Percentiles rank a stretch among this genome's conserved stretches.
Evolutionary conservation across 2,113 vertebrate genomes (phyloP).

Genomic region (Tragelaphus strepsiceros): DNA sequence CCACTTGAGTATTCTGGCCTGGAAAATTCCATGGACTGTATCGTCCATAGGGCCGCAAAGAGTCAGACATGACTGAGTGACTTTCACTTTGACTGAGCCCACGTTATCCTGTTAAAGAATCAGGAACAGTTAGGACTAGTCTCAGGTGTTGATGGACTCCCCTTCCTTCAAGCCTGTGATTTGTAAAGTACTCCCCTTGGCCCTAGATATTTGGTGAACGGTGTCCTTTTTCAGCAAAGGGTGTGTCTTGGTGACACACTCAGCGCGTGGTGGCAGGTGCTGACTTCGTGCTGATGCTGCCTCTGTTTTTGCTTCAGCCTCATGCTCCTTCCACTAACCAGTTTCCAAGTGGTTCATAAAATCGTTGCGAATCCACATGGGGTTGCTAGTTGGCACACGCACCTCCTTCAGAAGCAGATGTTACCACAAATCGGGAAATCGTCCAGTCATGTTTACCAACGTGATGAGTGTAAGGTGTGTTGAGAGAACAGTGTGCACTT

Average conservation of each 20-base stretch:
- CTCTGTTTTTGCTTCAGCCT: not conserved
- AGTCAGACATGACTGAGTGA: not conserved
- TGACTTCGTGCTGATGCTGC: not conserved
- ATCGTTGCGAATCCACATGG: not conserved
- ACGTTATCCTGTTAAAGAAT: not conserved
- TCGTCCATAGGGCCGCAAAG: not conserved
- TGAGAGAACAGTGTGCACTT: not conserved
- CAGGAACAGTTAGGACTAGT: not conserved
- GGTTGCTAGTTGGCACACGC: not conserved
- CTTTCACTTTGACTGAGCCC: not conserved
- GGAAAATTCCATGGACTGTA: not conserved
- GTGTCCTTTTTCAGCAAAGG: conserved; percentile 47
- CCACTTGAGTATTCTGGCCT: not conserved
- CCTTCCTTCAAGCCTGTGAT: conserved; percentile 47
- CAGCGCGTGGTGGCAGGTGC: not conserved
- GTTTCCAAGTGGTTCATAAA: not conserved
- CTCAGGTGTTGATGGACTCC: conserved; percentile 48
- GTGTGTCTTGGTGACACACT: conserved; percentile 28
- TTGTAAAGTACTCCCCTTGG: conserved; percentile 1
- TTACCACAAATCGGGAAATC: not conserved
- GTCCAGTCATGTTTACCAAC: not conserved
- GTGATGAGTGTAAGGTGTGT: not conserved
- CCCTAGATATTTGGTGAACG: not conserved
- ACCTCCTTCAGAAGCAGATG: not conserved
- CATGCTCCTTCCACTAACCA: not conserved